Conservation (phyloP, 64 coral and sea anemone genomes). For the Montipora cactus region DNA sequence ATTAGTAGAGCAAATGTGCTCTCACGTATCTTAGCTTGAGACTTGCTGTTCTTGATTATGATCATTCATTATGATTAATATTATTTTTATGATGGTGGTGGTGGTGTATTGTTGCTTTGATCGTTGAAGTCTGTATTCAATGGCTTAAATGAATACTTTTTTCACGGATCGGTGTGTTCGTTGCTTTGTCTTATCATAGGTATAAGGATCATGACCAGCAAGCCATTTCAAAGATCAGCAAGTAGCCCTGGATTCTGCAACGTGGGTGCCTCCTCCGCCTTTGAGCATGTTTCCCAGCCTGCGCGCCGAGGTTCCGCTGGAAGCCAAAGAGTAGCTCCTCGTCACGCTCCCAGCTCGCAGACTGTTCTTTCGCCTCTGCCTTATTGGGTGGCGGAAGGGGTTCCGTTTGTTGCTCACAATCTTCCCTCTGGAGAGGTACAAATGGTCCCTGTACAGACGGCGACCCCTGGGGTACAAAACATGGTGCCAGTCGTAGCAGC, state of each 20-base stretch:
- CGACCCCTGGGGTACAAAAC: conserved; percentile 52
- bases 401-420: conserved; percentile 53
- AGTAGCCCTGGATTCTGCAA: conserved; percentile 57
- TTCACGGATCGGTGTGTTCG: too few relatives aligned
- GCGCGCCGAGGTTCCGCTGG: conserved; percentile 19
- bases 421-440: conserved; percentile 17
- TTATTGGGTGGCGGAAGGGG: conserved; percentile 67
- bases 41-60: too few relatives aligned
- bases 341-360: conserved; percentile 30
- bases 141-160: too few relatives aligned
- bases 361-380: conserved; percentile 30
- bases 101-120: too few relatives aligned
- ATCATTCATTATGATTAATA: too few relatives aligned
- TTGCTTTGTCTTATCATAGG: neutral
- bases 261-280: conserved; percentile 8
- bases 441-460: conserved; percentile 40
- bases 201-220: conserved; percentile 69
- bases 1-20: too few relatives aligned
- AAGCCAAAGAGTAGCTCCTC: conserved; percentile 8
- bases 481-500: conserved; percentile 60
- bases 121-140: too few relatives aligned
- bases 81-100: too few relatives aligned
- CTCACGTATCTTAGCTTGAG: too few relatives aligned
- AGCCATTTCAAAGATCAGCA: conserved; percentile 39
- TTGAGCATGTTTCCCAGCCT: conserved; percentile 5